Percentiles rank a stretch among this genome's conserved stretches.
phyloP scores from a whole-genome alignment of 2,797 vertebrate genomes.

The Aphelocoma californica region DNA sequence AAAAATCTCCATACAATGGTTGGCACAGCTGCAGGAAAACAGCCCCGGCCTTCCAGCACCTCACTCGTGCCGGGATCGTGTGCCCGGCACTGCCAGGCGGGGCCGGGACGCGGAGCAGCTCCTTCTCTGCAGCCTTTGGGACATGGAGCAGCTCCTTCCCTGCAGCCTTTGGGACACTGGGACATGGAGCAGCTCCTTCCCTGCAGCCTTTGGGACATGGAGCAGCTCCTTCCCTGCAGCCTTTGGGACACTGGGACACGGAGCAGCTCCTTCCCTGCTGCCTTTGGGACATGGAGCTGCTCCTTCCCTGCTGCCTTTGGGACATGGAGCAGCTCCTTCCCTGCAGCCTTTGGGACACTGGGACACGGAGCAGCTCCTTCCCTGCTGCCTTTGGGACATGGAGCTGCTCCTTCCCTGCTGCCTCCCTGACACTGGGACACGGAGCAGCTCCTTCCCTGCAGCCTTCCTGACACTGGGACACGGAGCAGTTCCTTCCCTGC shows the following conservation, averaged over 20 bases:
- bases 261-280: neutral
- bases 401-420: neutral
- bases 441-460: no score
- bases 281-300: no score
- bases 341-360: neutral
- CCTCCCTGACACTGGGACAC: no score
- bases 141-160: neutral
- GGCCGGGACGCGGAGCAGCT: neutral
- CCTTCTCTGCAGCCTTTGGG: neutral
- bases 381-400: neutral
- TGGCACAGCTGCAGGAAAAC: neutral
- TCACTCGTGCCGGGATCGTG: neutral
- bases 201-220: neutral
- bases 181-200: neutral
- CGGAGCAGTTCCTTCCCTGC: neutral
- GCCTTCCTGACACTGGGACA: no score
- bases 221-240: neutral
- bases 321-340: neutral
- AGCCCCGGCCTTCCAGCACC: neutral
- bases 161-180: neutral
- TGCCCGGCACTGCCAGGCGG: neutral
- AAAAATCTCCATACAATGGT: neutral
- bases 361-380: neutral
- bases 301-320: no score
- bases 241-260: accelerated